Evolutionary conservation across 2,888 invertebrate genomes (phyloP), one percentile per base, ranked within the genome.

Genomic region (Drosophila acutilabella): DNA sequence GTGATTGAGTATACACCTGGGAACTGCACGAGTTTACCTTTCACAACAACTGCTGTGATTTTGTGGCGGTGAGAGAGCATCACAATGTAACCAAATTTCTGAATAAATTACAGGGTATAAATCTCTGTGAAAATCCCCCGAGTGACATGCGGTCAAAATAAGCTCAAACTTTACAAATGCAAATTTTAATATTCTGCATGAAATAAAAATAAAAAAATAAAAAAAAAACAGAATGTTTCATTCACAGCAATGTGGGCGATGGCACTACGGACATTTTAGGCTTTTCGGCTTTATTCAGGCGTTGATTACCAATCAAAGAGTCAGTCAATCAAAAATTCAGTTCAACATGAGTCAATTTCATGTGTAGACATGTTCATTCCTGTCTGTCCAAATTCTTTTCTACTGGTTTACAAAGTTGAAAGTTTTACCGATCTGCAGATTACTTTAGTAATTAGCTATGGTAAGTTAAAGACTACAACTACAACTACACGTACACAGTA

Each of bases 381-480:
- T 38, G 20, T 11, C 20, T 23, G 1, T 11, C 5, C 3, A 8
- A 41, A 13, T 18, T 5, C 53, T 16, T 26, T 26, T 16, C 4
- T 53, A 30, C 18, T 8, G 7, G n/a, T 51, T 20, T 10, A 23
- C 11, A 36, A 18, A 36, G 36, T 36, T 53, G 40, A 40, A 18
- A 20, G 26, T 41, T 47, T 36, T 11, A 13, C 40, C 33, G 47
- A 56, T 56, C 47, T 23, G 14, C 7, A 41, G 56, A 62, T 62
- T 62, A 61, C 26, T 47, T 48, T 56, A 47, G 62, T 62, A 62
- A 62, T 62, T 62, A 62, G 56, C 48, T 54, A 40, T 45, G 61
- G n/a, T n/a, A n/a, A n/a, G n/a, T n/a, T n/a, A n/a, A n/a, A n/a
- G n/a, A n/a, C n/a, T n/a, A n/a, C n/a, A n/a, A n/a, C n/a, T n/a